Evolutionary conservation across 2,888 invertebrate genomes (phyloP).

Genomic region (Nemotelus nigrinus): DNA sequence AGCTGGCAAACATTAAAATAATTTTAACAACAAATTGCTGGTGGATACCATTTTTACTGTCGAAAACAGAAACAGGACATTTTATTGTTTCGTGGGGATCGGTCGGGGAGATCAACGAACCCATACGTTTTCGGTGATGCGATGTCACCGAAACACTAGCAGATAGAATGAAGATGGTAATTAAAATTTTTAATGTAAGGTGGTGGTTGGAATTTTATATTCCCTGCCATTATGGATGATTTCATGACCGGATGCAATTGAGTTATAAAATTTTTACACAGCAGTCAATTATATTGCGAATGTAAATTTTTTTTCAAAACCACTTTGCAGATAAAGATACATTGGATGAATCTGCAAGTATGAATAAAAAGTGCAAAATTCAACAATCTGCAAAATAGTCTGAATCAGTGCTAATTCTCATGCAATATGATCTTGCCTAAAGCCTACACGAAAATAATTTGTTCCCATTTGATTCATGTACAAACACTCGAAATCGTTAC

Average conservation of each 20-base stretch:
- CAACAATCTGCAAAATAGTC: too few species aligned
- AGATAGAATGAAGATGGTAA: background rate
- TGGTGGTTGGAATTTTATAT: background rate
- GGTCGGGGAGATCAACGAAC: constrained; percentile 6
- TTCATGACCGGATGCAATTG: too few species aligned
- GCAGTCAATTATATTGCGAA: too few species aligned
- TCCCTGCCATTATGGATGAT: background rate
- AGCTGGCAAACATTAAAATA: constrained; percentile 23
- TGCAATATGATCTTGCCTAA: too few species aligned
- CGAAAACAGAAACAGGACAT: constrained; percentile 33
- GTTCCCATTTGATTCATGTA: background rate
- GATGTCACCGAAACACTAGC: background rate
- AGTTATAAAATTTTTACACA: too few species aligned
- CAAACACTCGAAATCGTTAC: background rate
- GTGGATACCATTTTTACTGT: constrained; percentile 2
- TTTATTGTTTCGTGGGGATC: background rate
- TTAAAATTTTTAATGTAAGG: background rate
- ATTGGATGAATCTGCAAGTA: too few species aligned
- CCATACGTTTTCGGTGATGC: constrained; percentile 1
- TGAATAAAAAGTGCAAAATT: too few species aligned
- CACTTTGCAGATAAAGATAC: too few species aligned
- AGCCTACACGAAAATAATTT: background rate
- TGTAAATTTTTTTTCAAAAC: too few species aligned
- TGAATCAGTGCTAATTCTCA: too few species aligned
- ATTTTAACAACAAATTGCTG: constrained; percentile 25